These are phyloP conservation scores for Eudyptes chrysolophus DNA, from an alignment of 2,113 vertebrate species.

Conservation along the genomic window DNA sequence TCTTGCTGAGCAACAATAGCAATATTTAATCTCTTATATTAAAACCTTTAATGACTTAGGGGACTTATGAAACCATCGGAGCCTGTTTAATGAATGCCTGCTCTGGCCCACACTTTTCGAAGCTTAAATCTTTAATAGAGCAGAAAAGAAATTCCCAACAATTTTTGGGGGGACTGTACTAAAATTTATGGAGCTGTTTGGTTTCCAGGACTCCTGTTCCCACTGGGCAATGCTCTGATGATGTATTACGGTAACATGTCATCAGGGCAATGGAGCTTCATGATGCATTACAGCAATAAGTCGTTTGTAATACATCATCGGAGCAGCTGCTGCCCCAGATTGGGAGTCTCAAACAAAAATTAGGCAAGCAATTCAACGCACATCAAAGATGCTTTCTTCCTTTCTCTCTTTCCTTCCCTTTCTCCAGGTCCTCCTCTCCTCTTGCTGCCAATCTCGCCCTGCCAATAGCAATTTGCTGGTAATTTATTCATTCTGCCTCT, in stretches of 20 bases:
- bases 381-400: neutral
- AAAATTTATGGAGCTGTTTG: constrained; percentile 66
- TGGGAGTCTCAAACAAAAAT: neutral
- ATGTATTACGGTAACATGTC: constrained; percentile 72
- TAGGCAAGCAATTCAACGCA: neutral
- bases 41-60: constrained; percentile 16
- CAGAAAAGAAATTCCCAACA: constrained; percentile 70
- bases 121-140: constrained; percentile 67
- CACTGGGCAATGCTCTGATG: constrained; percentile 66
- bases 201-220: constrained; percentile 69
- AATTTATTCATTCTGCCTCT: constrained; percentile 27
- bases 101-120: constrained; percentile 39
- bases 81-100: constrained; percentile 47
- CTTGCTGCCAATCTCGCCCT: neutral
- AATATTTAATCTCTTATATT: neutral
- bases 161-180: neutral
- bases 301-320: constrained; percentile 69
- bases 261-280: constrained; percentile 59
- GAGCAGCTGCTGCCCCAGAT: constrained; percentile 51
- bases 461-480: constrained; percentile 31
- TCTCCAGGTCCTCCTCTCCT: constrained; percentile 5
- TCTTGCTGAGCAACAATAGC: neutral
- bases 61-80: constrained; percentile 48
- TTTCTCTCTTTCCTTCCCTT: neutral
- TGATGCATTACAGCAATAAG: constrained; percentile 75